Conservation (phyloP, 1,140 invertebrate genomes). For the Ostrea denselamellosa region DNA sequence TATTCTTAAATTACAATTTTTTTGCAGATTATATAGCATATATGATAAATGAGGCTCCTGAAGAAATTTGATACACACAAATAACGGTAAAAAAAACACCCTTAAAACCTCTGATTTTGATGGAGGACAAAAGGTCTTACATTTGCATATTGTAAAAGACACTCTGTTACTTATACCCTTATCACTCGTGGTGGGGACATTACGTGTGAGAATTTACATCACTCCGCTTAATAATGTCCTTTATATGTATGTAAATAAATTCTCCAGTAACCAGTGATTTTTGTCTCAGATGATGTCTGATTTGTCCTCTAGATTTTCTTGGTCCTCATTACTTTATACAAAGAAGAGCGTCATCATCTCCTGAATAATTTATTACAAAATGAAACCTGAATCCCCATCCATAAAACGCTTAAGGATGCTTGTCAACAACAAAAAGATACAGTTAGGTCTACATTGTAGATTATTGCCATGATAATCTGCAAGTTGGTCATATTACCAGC, state of each 20-base stretch:
- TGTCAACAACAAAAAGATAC: conserved; percentile 24
- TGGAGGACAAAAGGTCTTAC: background rate
- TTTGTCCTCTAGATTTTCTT: conserved; percentile 23
- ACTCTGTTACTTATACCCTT: conserved; percentile 1
- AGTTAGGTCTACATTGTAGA: conserved; percentile 30
- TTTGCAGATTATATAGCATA: conserved; percentile 21
- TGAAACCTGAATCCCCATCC: background rate
- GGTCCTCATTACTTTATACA: background rate
- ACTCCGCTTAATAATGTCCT: background rate
- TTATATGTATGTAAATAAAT: conserved; percentile 27
- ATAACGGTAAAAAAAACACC: background rate
- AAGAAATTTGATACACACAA: conserved; percentile 19
- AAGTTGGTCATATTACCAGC: background rate
- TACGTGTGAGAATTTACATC: background rate
- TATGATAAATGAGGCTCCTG: background rate
- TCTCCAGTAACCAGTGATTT: background rate
- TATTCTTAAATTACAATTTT: background rate
- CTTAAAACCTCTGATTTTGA: background rate
- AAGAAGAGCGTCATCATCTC: conserved; percentile 14
- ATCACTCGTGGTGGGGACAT: background rate
- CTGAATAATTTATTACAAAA: background rate
- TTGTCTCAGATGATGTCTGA: background rate
- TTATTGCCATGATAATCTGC: background rate
- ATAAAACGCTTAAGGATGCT: conserved; percentile 9
- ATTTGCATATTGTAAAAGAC: conserved; percentile 2